Conservation (phyloP, 2,113 vertebrate genomes). For the Albula goreensis region DNA sequence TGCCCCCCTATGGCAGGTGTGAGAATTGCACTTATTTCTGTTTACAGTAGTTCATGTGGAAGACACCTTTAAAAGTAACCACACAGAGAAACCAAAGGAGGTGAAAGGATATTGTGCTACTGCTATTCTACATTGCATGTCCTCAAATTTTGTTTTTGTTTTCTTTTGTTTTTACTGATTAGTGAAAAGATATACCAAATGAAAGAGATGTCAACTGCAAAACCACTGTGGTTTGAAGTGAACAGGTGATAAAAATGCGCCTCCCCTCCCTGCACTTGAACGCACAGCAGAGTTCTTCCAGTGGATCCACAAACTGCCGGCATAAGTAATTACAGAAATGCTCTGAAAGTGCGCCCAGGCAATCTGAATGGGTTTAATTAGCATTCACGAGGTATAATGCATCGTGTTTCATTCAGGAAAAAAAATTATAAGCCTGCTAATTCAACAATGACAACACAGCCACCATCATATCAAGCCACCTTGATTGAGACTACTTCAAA, state of each 20-base stretch:
- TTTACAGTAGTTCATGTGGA: too few relatives aligned
- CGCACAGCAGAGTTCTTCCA: background rate
- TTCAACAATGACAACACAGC: background rate
- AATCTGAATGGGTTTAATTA: background rate
- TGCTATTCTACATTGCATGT: too few relatives aligned
- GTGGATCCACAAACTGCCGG: background rate
- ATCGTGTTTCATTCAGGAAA: constrained; percentile 8
- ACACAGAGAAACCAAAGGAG: too few relatives aligned
- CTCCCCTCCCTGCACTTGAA: background rate
- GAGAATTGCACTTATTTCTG: too few relatives aligned
- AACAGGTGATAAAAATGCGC: background rate
- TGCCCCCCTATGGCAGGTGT: too few relatives aligned
- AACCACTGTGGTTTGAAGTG: background rate
- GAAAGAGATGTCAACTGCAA: background rate
- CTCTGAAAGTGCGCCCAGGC: background rate
- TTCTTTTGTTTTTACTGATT: too few relatives aligned
- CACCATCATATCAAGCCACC: background rate
- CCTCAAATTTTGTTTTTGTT: too few relatives aligned
- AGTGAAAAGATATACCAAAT: too few relatives aligned
- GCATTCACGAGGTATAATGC: background rate
- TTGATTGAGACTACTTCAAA: background rate
- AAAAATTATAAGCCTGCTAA: constrained; percentile 13
- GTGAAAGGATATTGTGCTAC: too few relatives aligned
- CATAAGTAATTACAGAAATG: background rate
- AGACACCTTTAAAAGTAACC: too few relatives aligned